Conservation (phyloP, 2,888 invertebrate species). For the Liopterus haemorrhoidalis region DNA sequence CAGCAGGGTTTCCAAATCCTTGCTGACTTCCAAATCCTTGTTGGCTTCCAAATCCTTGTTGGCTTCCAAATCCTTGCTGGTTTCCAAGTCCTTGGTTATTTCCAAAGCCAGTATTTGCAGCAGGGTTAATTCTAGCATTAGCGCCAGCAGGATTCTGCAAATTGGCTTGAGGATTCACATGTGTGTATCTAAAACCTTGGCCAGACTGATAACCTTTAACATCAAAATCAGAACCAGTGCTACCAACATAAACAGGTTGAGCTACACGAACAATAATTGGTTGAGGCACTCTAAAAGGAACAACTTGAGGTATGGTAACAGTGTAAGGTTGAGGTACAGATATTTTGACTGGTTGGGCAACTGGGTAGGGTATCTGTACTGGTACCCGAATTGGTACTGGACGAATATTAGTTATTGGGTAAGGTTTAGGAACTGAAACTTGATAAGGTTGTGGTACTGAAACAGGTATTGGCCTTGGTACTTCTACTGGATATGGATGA, state of each 20-base stretch:
- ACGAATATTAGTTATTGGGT: conserved; percentile 1
- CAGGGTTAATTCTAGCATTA: not conserved
- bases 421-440: conserved; percentile 10
- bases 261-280: not conserved
- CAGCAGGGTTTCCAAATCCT: too few relatives aligned
- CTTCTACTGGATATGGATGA: conserved; percentile 7
- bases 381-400: conserved; percentile 4
- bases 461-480: conserved; percentile 17
- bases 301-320: conserved; percentile 1
- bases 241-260: conserved; percentile 6
- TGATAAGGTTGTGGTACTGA: conserved; percentile 15
- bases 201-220: not conserved
- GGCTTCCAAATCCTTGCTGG: conserved; percentile 3
- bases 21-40: too few relatives aligned
- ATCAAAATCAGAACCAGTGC: conserved; percentile 2
- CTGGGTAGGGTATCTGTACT: conserved; percentile 1
- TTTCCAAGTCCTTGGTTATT: not conserved
- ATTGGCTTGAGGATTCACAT: too few relatives aligned
- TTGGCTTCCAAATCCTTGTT: too few relatives aligned
- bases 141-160: too few relatives aligned
- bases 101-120: not conserved
- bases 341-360: not conserved
- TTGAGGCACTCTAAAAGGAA: conserved; percentile 5
- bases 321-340: conserved; percentile 4
- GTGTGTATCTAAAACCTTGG: not conserved